Percentiles rank a stretch among this genome's conserved stretches.
Conservation (phyloP, 2,888 invertebrate genomes). For the Platynereis dumerilii region DNA sequence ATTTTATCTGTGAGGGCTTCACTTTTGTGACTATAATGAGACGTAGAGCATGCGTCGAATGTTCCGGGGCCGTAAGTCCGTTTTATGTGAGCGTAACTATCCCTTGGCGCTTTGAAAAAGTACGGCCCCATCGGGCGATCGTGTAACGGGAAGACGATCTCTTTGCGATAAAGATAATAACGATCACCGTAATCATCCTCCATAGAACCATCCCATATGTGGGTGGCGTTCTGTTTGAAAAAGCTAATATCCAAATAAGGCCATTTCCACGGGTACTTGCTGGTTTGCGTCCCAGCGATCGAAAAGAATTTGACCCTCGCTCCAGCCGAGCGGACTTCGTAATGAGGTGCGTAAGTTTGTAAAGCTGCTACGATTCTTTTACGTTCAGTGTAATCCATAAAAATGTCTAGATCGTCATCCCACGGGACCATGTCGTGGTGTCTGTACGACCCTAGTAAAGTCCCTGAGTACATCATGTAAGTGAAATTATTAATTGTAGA, state of each 20-base stretch:
- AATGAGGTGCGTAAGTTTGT: conserved; percentile 8
- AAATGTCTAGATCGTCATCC: conserved; percentile 39
- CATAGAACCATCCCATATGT: conserved; percentile 36
- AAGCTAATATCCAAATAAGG: conserved; percentile 41
- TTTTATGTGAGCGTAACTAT: conserved; percentile 30
- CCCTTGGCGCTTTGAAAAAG: conserved; percentile 34
- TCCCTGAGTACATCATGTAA: conserved; percentile 36
- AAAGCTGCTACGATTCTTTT: conserved; percentile 11
- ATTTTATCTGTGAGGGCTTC: conserved; percentile 24
- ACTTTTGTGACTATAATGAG: conserved; percentile 35
- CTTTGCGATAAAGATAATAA: conserved; percentile 28
- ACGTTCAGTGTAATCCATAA: conserved; percentile 22
- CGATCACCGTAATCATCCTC: conserved; percentile 28
- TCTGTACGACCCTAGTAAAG: conserved; percentile 36
- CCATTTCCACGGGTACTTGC: conserved; percentile 36
- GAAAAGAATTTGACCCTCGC: conserved; percentile 34
- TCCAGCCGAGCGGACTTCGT: conserved; percentile 26
- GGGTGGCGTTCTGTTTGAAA: conserved; percentile 36
- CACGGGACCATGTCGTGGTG: conserved; percentile 40
- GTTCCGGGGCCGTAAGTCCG: conserved; percentile 26
- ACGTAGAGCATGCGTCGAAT: conserved; percentile 28
- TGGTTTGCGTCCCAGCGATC: conserved; percentile 18
- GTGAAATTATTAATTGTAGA: conserved; percentile 7
- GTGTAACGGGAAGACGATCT: conserved; percentile 37
- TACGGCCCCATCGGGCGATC: conserved; percentile 35